phyloP scores from a whole-genome alignment of 2,797 vertebrate genomes.

The Graptemys geographica region DNA sequence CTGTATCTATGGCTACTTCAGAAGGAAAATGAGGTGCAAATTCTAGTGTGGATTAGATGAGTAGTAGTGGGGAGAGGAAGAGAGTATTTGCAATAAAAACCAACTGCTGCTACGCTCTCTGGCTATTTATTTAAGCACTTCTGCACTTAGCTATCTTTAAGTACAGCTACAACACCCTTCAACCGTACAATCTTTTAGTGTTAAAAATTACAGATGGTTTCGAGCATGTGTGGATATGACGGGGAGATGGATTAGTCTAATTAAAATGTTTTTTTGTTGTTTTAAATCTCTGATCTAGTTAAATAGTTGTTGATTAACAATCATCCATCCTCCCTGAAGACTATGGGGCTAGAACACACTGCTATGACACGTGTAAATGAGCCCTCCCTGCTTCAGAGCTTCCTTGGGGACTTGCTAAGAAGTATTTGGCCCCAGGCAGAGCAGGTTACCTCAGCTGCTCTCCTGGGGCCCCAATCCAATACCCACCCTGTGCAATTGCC shows the following conservation, averaged over 20 bases:
- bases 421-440: not conserved
- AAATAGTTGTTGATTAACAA: no score
- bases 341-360: rapidly evolving
- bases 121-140: not conserved
- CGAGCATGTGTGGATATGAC: not conserved
- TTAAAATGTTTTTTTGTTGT: no score
- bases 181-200: not conserved
- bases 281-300: no score
- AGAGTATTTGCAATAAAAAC: not conserved
- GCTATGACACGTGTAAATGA: not conserved
- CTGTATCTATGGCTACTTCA: not conserved
- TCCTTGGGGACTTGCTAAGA: no score
- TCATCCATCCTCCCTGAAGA: no score
- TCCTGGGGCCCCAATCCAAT: rapidly evolving
- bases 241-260: not conserved
- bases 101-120: not conserved
- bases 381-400: not conserved
- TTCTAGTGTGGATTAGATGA: not conserved
- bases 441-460: not conserved
- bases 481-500: not conserved
- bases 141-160: not conserved
- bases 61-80: not conserved
- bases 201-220: rapidly evolving
- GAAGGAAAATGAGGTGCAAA: not conserved
- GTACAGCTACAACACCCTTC: not conserved